Percentiles rank a stretch among this genome's conserved stretches.
Evolutionary conservation across 2,113 vertebrate species (phyloP).

Genomic region (Motacilla alba): DNA sequence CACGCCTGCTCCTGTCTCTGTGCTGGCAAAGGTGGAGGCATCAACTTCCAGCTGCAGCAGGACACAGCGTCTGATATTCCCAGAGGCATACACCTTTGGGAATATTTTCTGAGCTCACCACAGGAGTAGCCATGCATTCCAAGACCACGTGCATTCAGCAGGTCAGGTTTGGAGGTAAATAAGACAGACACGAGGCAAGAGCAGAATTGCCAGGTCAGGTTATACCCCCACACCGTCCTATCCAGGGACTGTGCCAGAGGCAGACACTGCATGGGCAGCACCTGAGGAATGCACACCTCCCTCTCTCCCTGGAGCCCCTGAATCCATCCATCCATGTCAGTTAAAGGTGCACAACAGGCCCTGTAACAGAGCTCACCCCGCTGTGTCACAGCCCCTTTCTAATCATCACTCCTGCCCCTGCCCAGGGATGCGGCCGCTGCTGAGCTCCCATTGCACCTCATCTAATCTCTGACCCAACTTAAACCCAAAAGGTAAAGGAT

Average conservation of each 20-base stretch:
- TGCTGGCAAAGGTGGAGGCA: background rate
- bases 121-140: background rate
- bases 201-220: background rate
- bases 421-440: background rate
- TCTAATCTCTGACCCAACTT: background rate
- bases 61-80: background rate
- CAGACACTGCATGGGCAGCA: background rate
- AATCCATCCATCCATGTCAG: background rate
- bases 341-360: accelerated
- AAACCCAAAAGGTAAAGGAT: background rate
- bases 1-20: accelerated
- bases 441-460: background rate
- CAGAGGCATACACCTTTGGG: background rate
- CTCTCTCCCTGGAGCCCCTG: background rate
- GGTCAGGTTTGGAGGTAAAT: background rate
- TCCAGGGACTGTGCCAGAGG: background rate
- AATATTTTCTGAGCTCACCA: background rate
- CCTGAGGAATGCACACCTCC: background rate
- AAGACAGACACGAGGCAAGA: background rate
- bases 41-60: background rate
- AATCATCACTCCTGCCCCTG: background rate
- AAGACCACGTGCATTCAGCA: background rate
- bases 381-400: background rate
- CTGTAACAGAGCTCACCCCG: background rate
- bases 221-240: background rate